Conservation (phyloP, 2,113 vertebrate species). For the Paedocypris sp. region DNA sequence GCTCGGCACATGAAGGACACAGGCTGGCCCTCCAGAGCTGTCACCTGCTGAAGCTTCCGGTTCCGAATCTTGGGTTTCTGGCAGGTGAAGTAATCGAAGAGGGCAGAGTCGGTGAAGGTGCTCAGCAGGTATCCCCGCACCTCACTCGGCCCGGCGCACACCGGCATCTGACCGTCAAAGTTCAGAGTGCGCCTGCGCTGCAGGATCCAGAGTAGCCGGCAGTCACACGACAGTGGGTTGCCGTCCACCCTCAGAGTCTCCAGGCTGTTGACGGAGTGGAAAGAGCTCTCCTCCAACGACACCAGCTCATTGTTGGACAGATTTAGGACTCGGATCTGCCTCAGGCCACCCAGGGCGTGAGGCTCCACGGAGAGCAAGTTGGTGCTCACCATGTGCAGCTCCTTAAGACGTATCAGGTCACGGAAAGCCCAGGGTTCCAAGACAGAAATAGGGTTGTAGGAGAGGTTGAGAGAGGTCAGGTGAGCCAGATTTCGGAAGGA, state of each 20-base stretch:
- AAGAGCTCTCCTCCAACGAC: constrained; percentile 84
- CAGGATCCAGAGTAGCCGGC: constrained; percentile 93
- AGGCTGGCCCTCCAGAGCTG: constrained; percentile 68
- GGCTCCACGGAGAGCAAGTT: constrained; percentile 75
- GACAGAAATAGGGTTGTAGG: constrained; percentile 84
- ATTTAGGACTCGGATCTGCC: constrained; percentile 91
- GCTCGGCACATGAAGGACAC: constrained; percentile 85
- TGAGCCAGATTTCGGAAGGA: constrained; percentile 82
- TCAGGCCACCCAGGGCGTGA: constrained; percentile 76
- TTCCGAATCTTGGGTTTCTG: constrained; percentile 90
- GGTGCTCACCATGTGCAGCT: constrained; percentile 85
- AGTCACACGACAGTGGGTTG: constrained; percentile 93
- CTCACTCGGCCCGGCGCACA: constrained; percentile 78
- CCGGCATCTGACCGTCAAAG: constrained; percentile 83
- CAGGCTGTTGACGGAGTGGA: constrained; percentile 91
- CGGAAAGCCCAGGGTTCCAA: constrained; percentile 84
- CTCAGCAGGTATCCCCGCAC: constrained; percentile 80
- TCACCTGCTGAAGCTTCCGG: constrained; percentile 78
- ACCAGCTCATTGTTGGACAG: constrained; percentile 84
- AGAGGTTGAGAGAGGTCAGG: constrained; percentile 84
- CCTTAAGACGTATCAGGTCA: constrained; percentile 85
- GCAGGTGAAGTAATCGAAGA: constrained; percentile 94
- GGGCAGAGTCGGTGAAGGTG: constrained; percentile 78
- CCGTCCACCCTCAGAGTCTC: constrained; percentile 88
- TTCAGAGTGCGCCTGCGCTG: constrained; percentile 88